These are phyloP conservation scores for Genyomyrus donnyi DNA, from an alignment of 2,113 vertebrate genomes.

Conservation along the genomic window DNA sequence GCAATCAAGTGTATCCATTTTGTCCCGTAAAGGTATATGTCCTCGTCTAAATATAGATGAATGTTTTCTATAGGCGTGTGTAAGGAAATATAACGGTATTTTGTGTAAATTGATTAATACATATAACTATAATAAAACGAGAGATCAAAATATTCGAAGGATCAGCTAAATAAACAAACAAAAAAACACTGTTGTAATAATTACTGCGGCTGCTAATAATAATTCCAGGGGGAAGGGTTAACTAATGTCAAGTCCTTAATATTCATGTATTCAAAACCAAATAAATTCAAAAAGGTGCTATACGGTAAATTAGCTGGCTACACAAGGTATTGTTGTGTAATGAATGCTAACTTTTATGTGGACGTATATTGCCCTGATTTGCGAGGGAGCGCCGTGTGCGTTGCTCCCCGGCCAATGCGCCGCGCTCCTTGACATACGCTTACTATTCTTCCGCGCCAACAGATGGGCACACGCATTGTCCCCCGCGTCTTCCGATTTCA, in stretches of 20 bases:
- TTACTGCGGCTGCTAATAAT: constrained; percentile 34
- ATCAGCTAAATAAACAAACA: background rate
- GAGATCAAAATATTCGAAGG: background rate
- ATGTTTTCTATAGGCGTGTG: background rate
- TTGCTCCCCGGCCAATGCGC: constrained; percentile 67
- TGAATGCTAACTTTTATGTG: constrained; percentile 89
- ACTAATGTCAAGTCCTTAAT: constrained; percentile 64
- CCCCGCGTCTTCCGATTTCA: constrained; percentile 73
- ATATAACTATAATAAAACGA: background rate
- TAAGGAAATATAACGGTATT: background rate
- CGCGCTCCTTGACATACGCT: constrained; percentile 88
- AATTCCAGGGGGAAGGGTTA: constrained; percentile 47
- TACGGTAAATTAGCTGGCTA: constrained; percentile 72
- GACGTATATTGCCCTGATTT: constrained; percentile 82
- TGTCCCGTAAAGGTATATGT: background rate
- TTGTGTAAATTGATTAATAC: background rate
- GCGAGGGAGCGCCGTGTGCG: constrained; percentile 69
- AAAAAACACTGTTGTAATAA: constrained; percentile 16
- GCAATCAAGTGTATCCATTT: background rate
- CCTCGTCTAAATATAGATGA: background rate
- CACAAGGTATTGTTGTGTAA: constrained; percentile 73
- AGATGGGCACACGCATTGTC: constrained; percentile 83
- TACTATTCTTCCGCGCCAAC: constrained; percentile 80
- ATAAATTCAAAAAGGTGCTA: constrained; percentile 69
- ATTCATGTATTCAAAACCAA: constrained; percentile 66